Evolutionary conservation across 2,113 vertebrate genomes (phyloP).

Genomic region (Psephotus haematonotus): DNA sequence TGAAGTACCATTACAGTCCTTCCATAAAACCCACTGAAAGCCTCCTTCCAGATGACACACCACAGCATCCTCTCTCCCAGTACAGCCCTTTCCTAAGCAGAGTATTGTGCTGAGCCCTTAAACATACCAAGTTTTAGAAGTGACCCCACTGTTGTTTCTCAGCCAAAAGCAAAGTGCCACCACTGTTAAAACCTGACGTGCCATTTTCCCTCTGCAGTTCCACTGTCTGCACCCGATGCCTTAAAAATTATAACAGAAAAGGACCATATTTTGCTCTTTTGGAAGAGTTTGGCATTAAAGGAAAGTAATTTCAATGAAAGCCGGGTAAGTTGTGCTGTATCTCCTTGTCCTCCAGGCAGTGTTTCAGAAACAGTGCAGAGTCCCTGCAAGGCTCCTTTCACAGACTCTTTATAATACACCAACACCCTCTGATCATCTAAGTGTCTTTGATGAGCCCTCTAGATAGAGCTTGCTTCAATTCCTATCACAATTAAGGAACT

Average conservation of each 20-base stretch:
- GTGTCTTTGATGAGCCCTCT: neutral
- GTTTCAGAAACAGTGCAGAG: neutral
- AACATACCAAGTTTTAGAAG: neutral
- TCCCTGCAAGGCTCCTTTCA: neutral
- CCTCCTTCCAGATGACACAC: neutral
- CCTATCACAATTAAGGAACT: neutral
- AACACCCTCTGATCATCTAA: neutral
- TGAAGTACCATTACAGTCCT: rapidly evolving
- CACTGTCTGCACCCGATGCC: constrained; percentile 89
- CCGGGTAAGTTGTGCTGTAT: constrained; percentile 79
- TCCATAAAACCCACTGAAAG: neutral
- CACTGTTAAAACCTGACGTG: neutral
- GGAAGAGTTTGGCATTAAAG: constrained; percentile 93
- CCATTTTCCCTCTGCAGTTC: constrained; percentile 69
- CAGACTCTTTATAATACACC: neutral
- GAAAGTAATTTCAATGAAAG: constrained; percentile 92
- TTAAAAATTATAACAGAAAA: constrained; percentile 93
- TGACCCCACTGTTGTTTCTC: neutral
- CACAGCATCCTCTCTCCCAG: neutral
- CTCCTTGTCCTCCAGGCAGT: neutral
- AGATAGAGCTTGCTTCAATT: neutral
- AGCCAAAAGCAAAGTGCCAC: neutral
- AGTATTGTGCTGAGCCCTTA: neutral
- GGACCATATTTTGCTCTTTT: constrained; percentile 91
- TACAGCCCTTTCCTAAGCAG: neutral